Evolutionary conservation across 2,888 invertebrate genomes (phyloP).

Genomic region (Drosophila gaucha): DNA sequence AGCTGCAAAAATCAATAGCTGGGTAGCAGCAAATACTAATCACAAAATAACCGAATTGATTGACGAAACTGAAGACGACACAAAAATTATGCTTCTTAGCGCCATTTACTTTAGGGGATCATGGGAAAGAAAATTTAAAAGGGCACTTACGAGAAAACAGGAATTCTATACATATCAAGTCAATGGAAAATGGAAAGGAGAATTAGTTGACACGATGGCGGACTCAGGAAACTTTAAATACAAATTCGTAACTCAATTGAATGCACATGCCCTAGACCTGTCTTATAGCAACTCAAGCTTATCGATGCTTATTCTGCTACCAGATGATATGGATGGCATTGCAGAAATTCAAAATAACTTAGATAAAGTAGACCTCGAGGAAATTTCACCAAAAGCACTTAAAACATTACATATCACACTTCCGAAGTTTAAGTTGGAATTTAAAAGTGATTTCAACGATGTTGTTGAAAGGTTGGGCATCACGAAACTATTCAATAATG

Average conservation of each 20-base stretch:
- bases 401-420: background rate
- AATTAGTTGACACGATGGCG: background rate
- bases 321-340: background rate
- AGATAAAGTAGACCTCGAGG: too few relatives aligned
- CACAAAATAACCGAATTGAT: background rate
- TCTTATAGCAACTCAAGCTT: background rate
- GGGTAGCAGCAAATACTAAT: background rate
- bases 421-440: background rate
- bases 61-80: rapidly evolving
- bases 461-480: background rate
- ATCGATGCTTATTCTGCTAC: background rate
- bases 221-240: rapidly evolving
- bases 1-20: background rate
- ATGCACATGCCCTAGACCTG: background rate
- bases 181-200: background rate
- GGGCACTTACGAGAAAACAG: background rate
- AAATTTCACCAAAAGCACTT: too few relatives aligned
- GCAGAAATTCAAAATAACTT: background rate
- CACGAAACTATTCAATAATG: background rate
- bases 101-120: background rate
- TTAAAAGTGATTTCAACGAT: background rate
- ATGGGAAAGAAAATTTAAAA: background rate
- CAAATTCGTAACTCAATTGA: background rate
- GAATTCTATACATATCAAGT: background rate
- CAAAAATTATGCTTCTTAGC: background rate